These are phyloP conservation scores for Theocolax elegans DNA, from an alignment of 1,140 invertebrate species.

Conservation along the genomic window DNA sequence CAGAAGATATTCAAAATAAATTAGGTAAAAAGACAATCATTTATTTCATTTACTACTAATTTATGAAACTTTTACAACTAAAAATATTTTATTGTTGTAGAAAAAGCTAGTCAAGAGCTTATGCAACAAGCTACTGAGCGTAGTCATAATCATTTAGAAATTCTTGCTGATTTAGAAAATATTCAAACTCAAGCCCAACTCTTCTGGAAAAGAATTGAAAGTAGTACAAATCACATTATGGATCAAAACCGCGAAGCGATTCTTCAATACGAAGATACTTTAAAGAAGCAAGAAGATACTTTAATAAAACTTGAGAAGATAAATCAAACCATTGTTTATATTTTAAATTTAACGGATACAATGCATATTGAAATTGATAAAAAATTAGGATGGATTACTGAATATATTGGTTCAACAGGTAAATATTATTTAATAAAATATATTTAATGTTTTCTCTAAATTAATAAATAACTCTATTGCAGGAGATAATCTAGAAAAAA, in stretches of 20 bases:
- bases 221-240: constrained; percentile 67
- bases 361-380: constrained; percentile 69
- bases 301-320: constrained; percentile 72
- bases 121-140: constrained; percentile 64
- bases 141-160: constrained; percentile 67
- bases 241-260: constrained; percentile 69
- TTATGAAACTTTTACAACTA: constrained; percentile 10
- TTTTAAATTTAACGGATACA: constrained; percentile 68
- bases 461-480: constrained; percentile 36
- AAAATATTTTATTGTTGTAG: constrained; percentile 48
- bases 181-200: constrained; percentile 69
- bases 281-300: no score
- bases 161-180: constrained; percentile 69
- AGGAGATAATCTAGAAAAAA: constrained; percentile 59
- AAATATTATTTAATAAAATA: constrained; percentile 32
- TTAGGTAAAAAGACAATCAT: constrained; percentile 67
- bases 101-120: constrained; percentile 68
- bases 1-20: constrained; percentile 69
- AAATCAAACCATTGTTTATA: constrained; percentile 70
- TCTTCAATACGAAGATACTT: constrained; percentile 69
- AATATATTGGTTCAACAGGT: constrained; percentile 70
- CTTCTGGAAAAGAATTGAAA: constrained; percentile 70
- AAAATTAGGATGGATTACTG: constrained; percentile 70
- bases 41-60: background rate
- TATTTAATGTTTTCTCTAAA: no score